Evolutionary conservation across 2,888 invertebrate genomes (phyloP).

Genomic region (Standfussiana lucernea): DNA sequence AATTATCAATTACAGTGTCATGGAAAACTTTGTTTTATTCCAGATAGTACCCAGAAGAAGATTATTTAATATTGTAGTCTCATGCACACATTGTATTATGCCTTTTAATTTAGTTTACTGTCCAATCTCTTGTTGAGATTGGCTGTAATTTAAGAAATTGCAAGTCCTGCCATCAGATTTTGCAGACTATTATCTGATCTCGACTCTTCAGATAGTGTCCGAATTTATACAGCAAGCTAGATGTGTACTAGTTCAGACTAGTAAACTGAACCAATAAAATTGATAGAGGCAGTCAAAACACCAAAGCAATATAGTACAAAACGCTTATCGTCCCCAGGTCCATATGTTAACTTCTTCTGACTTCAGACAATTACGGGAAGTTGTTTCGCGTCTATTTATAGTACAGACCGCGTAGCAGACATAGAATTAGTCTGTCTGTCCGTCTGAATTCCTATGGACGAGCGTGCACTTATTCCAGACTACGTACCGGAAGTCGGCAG

Average conservation of each 20-base stretch:
- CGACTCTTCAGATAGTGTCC: background rate
- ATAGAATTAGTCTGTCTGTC: slow-evolving; percentile 27
- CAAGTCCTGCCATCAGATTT: background rate
- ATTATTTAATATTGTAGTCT: too few species aligned
- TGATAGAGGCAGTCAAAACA: slow-evolving; percentile 3
- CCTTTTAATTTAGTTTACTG: background rate
- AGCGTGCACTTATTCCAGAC: slow-evolving; percentile 52
- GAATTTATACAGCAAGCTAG: background rate
- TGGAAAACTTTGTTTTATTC: background rate
- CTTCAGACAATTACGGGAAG: slow-evolving; percentile 36
- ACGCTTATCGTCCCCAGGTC: background rate
- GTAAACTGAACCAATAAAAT: background rate
- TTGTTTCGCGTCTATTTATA: slow-evolving; percentile 42
- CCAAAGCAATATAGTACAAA: background rate
- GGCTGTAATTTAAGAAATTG: background rate
- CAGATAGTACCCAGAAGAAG: background rate
- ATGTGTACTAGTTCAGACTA: background rate
- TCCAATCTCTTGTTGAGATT: background rate
- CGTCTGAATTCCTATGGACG: slow-evolving; percentile 47
- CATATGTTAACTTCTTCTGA: background rate
- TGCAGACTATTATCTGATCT: background rate
- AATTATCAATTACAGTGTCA: background rate
- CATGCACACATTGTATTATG: background rate
- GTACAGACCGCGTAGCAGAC: slow-evolving; percentile 30
- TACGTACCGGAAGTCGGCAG: slow-evolving; percentile 53